phyloP scores from a whole-genome alignment of 2,113 vertebrate genomes.

The Ictalurus punctatus region DNA sequence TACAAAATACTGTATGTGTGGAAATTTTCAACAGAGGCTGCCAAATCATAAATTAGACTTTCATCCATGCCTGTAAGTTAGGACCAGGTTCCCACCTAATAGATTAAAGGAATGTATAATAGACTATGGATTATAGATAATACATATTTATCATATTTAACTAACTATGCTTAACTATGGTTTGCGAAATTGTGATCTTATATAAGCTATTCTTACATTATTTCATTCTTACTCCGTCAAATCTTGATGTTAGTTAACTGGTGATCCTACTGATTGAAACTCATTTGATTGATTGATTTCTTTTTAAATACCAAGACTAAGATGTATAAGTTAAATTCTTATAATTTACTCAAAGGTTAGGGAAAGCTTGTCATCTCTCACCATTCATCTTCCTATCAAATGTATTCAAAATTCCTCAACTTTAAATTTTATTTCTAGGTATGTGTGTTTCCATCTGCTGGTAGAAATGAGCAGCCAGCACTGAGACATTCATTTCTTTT shows the following conservation, averaged over 20 bases:
- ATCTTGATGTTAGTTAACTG: constrained; percentile 2
- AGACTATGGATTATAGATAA: constrained; percentile 46
- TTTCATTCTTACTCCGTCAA: neutral
- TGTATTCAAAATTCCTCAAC: constrained; percentile 41
- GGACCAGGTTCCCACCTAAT: constrained; percentile 47
- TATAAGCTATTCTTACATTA: neutral
- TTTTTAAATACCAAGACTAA: neutral
- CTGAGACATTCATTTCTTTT: constrained; percentile 23
- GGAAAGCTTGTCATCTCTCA: constrained; percentile 45
- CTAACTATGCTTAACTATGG: neutral
- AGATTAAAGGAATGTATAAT: constrained; percentile 53
- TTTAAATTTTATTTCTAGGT: constrained; percentile 51
- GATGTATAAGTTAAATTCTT: neutral
- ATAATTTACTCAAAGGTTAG: constrained; percentile 43
- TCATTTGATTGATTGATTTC: neutral
- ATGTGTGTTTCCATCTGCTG: constrained; percentile 75
- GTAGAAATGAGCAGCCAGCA: constrained; percentile 58
- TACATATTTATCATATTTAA: neutral
- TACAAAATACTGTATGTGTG: constrained; percentile 44
- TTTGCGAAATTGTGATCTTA: neutral
- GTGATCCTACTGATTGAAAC: neutral
- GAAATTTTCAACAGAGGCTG: constrained; percentile 58
- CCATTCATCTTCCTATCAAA: neutral
- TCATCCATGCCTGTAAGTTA: constrained; percentile 55
- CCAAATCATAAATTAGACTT: constrained; percentile 61